A percentile compares a stretch with the other conserved stretches of the same genome.
These are phyloP conservation scores for Molanna angustata DNA, from an alignment of 2,888 invertebrate species.

Conservation along the genomic window DNA sequence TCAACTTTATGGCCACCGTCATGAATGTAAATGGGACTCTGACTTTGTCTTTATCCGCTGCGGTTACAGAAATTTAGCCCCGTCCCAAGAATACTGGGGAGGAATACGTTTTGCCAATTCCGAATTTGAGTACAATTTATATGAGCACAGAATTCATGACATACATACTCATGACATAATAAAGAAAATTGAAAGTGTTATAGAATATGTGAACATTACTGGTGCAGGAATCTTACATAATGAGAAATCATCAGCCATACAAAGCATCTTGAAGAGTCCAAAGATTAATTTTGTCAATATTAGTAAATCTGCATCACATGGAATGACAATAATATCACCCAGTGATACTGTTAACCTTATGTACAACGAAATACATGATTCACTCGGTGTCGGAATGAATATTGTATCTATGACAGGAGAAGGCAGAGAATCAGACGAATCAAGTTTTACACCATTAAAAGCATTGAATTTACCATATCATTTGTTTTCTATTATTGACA, in stretches of 20 bases:
- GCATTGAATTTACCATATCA: constrained; percentile 83
- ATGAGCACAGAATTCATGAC: constrained; percentile 79
- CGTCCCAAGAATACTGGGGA: constrained; percentile 85
- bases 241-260: constrained; percentile 90
- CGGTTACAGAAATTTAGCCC: constrained; percentile 65
- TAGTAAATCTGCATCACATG: constrained; percentile 82
- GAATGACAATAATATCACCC: constrained; percentile 88
- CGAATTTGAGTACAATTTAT: constrained; percentile 84
- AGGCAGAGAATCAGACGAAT: constrained; percentile 80
- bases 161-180: constrained; percentile 72
- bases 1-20: constrained; percentile 79
- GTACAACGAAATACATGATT: constrained; percentile 71
- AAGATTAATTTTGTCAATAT: constrained; percentile 78
- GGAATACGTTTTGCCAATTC: constrained; percentile 90
- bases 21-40: constrained; percentile 86
- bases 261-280: constrained; percentile 86
- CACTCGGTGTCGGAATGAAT: constrained; percentile 87
- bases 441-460: constrained; percentile 84
- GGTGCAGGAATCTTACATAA: constrained; percentile 96
- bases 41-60: constrained; percentile 93
- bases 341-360: constrained; percentile 75
- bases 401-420: constrained; percentile 91
- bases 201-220: constrained; percentile 78
- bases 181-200: constrained; percentile 68
- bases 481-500: constrained; percentile 91